Conservation (phyloP, 2,888 invertebrate species). For the Xestoiulus laeticollis region DNA sequence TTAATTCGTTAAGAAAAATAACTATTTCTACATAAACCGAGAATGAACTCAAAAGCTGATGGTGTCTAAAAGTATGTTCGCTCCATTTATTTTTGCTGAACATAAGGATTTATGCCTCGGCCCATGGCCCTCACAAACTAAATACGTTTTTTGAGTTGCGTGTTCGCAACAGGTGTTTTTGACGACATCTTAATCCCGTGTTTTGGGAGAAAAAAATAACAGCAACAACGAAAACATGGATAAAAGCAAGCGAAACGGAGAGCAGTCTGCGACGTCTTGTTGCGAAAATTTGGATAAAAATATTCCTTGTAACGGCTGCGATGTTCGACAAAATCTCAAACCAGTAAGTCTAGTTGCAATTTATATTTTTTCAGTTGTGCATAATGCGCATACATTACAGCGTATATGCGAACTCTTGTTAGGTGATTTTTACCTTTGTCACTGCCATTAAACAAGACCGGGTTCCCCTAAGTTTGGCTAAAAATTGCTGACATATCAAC, state of each 20-base stretch:
- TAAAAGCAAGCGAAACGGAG: background rate
- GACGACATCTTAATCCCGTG: too few relatives aligned
- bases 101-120: background rate
- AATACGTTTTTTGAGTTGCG: background rate
- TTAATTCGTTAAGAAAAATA: too few relatives aligned
- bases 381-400: too few relatives aligned
- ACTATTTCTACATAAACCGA: too few relatives aligned
- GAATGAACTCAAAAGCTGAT: background rate
- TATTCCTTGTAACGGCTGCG: conserved; percentile 50
- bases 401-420: too few relatives aligned
- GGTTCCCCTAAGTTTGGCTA: too few relatives aligned
- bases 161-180: background rate
- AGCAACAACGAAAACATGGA: background rate
- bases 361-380: too few relatives aligned
- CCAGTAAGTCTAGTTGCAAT: conserved; percentile 51
- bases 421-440: too few relatives aligned
- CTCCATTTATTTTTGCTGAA: background rate
- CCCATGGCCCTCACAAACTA: too few relatives aligned
- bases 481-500: too few relatives aligned
- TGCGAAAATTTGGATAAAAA: conserved; percentile 51
- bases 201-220: too few relatives aligned
- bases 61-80: background rate
- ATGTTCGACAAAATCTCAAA: conserved; percentile 50
- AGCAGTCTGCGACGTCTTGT: background rate
- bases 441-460: too few relatives aligned